Evolutionary conservation across 2,113 vertebrate species (phyloP), one percentile per base, ranked within the genome.

Genomic region (Pagrus major): DNA sequence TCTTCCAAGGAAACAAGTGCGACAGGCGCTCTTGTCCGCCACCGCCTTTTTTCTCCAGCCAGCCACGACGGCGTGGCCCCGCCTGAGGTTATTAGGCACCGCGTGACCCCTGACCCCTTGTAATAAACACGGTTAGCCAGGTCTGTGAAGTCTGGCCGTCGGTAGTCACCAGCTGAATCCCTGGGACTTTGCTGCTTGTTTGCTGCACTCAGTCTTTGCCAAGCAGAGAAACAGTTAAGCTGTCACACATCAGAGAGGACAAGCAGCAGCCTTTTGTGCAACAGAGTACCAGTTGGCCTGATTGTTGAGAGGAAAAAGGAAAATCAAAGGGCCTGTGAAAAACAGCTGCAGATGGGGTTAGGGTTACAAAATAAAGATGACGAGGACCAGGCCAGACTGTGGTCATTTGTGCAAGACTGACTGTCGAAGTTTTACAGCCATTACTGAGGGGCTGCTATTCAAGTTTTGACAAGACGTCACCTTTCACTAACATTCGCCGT

Each of bases 291-390:
- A 92, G 93, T 93, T 93, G 90, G 86, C 63, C 80, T 83, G 76
- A 91, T 93, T 93, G 91, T 93, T 71, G 86, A 86, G 91, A 64
- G 71, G 80, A 76, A 86, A 85, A 84, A 70, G 71, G 70, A 46
- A 84, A 92, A 81, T 93, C 83, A 93, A 94, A 94, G 87, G 71
- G 33, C 78, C 78, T 74, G 83, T 55, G 78, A 88, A 93, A 39
- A 94, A 92, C 88, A 94, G 93, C 94, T 94, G 89, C 85, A 90
- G 93, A 88, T 75, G 84, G 81, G 90, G 92, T 94, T 93, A 85
- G 88, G 83, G 81, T 86, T 79, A 91, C 91, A 83, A 81, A 90
- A 85, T 87, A 87, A 91, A 94, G 85, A 86, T 93, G 91, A 90
- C 84, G 92, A 78, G 82, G 84, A 86, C 71, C 94, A 91, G 91